These are phyloP conservation scores for Mythimna loreyi DNA, from an alignment of 2,888 invertebrate species.

Conservation along the genomic window DNA sequence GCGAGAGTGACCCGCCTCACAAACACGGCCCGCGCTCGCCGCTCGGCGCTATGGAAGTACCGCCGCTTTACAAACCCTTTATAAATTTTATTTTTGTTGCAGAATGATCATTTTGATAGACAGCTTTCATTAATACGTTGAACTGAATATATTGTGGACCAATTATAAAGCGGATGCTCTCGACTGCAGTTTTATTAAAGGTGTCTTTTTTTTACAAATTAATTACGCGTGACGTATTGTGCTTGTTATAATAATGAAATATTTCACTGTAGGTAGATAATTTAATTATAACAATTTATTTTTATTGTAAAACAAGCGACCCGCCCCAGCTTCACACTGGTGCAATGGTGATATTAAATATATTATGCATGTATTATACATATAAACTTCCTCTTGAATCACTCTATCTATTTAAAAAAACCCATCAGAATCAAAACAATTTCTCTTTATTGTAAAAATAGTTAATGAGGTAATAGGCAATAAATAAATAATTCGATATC, in stretches of 20 bases:
- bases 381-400: no score
- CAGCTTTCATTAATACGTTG: slow-evolving; percentile 53
- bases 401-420: no score
- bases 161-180: slow-evolving; percentile 20
- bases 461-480: no score
- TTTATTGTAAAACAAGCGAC: neutral
- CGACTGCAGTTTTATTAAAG: slow-evolving; percentile 2
- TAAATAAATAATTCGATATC: neutral
- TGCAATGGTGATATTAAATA: no score
- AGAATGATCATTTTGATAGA: slow-evolving; percentile 63
- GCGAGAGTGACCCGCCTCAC: slow-evolving; percentile 90
- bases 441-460: neutral
- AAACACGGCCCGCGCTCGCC: slow-evolving; percentile 82
- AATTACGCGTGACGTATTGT: neutral
- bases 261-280: neutral
- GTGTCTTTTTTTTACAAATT: neutral
- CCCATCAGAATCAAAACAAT: no score
- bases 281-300: neutral
- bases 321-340: no score
- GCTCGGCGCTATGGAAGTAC: slow-evolving; percentile 81
- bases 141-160: slow-evolving; percentile 50
- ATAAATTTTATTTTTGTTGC: slow-evolving; percentile 70
- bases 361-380: no score
- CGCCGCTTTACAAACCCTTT: slow-evolving; percentile 72
- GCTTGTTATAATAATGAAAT: neutral